A percentile compares a stretch with the other conserved stretches of the same genome.
phyloP scores from a whole-genome alignment of 2,888 invertebrate genomes.

The Lithosia quadra region DNA sequence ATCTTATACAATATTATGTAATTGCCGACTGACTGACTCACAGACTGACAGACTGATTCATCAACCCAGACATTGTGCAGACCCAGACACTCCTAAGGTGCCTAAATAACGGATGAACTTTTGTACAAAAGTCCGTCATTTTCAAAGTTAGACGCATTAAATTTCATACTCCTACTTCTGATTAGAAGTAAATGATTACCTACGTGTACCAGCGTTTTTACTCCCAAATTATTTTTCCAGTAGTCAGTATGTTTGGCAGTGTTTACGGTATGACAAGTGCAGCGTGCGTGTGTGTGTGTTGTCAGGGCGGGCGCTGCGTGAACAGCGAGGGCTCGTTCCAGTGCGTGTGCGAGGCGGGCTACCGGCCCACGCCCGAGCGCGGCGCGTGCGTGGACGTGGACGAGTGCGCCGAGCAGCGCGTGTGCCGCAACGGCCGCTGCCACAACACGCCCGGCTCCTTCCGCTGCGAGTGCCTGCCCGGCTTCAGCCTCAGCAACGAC shows the following conservation, averaged over 20 bases:
- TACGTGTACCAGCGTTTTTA: too few species aligned
- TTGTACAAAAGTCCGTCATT: too few species aligned
- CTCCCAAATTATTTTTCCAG: too few species aligned
- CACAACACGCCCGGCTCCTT: slow-evolving; percentile 93
- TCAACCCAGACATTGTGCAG: too few species aligned
- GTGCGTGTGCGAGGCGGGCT: slow-evolving; percentile 94
- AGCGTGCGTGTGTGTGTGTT: not conserved
- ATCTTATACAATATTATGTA: too few species aligned
- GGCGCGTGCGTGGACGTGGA: slow-evolving; percentile 83
- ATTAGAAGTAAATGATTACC: too few species aligned
- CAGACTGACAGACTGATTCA: too few species aligned
- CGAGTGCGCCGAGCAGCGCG: slow-evolving; percentile 90
- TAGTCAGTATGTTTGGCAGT: not conserved
- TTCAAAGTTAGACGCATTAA: too few species aligned
- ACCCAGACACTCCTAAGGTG: too few species aligned
- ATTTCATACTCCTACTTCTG: too few species aligned
- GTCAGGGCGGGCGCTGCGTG: slow-evolving; percentile 92
- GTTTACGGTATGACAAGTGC: not conserved
- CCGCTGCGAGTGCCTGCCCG: slow-evolving; percentile 92
- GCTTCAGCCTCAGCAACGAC: slow-evolving; percentile 92
- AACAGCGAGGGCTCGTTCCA: slow-evolving; percentile 94
- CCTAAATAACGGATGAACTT: too few species aligned
- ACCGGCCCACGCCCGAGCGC: slow-evolving; percentile 86
- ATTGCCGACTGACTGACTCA: too few species aligned
- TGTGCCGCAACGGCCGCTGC: slow-evolving; percentile 93